phyloP scores from a whole-genome alignment of 2,888 invertebrate species.

The Crematogaster levior region DNA sequence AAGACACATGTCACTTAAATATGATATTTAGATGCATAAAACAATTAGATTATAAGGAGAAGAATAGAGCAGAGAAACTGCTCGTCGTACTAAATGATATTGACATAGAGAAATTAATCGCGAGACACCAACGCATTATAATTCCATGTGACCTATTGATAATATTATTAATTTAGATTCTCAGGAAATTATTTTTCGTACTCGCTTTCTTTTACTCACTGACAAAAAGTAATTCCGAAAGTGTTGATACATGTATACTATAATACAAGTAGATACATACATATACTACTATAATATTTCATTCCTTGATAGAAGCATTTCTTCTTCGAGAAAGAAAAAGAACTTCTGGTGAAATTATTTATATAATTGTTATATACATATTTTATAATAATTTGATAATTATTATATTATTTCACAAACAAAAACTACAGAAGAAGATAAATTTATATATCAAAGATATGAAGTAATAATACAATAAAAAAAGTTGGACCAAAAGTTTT shows the following conservation, averaged over 20 bases:
- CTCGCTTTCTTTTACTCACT: slow-evolving; percentile 13
- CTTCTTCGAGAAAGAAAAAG: background rate
- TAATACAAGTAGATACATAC: too few relatives aligned
- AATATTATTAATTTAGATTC: slow-evolving; percentile 5
- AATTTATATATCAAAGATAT: background rate
- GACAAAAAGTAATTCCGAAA: slow-evolving; percentile 17
- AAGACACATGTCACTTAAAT: background rate
- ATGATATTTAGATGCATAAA: slow-evolving; percentile 39
- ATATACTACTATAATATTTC: background rate
- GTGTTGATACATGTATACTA: background rate
- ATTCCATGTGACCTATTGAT: slow-evolving; percentile 43
- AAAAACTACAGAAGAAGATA: background rate
- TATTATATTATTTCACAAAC: background rate
- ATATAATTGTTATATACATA: background rate
- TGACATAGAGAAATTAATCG: background rate
- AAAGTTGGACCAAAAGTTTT: too few relatives aligned
- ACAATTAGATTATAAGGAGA: background rate
- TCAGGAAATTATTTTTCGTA: slow-evolving; percentile 4
- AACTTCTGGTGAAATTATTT: background rate
- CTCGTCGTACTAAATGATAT: slow-evolving; percentile 18
- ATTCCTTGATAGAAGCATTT: background rate
- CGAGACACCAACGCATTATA: slow-evolving; percentile 19
- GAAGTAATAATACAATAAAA: background rate
- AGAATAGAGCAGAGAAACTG: slow-evolving; percentile 7
- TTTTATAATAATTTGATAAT: background rate